Percentiles rank a stretch among this genome's conserved stretches.
phyloP scores from a whole-genome alignment of 2,113 vertebrate species.

The Nipponia nippon region DNA sequence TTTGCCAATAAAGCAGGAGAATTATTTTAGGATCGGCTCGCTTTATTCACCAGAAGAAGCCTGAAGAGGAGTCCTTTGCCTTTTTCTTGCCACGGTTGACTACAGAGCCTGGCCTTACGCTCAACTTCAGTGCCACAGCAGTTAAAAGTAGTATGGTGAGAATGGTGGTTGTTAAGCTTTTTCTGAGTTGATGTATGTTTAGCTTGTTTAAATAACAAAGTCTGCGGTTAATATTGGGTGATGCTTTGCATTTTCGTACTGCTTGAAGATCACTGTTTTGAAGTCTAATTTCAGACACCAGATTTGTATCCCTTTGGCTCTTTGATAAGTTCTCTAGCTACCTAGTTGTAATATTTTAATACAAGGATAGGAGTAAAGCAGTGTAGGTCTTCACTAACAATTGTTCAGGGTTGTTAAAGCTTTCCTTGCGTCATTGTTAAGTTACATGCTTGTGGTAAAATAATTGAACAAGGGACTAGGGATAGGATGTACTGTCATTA shows the following conservation, averaged over 20 bases:
- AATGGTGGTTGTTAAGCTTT: neutral
- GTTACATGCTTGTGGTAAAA: neutral
- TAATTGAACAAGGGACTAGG: neutral
- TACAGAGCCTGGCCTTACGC: slow-evolving; percentile 69
- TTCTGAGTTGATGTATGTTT: neutral
- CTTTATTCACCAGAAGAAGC: slow-evolving; percentile 53
- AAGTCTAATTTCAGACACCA: neutral
- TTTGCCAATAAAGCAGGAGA: slow-evolving; percentile 56
- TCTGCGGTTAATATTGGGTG: neutral
- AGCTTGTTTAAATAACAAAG: neutral
- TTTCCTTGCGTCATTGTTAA: neutral
- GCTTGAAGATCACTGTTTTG: neutral
- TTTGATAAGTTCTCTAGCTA: neutral
- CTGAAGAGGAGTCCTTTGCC: slow-evolving; percentile 63
- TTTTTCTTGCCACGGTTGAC: slow-evolving; percentile 81
- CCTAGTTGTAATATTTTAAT: neutral
- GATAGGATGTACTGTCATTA: neutral
- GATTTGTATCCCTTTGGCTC: neutral
- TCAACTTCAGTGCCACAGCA: slow-evolving; percentile 89
- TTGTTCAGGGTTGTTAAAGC: neutral
- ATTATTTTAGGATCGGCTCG: slow-evolving; percentile 44
- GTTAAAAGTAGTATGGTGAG: slow-evolving; percentile 88
- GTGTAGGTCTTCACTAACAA: neutral
- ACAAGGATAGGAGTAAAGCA: neutral
- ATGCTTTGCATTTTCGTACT: neutral